Percentiles rank a stretch among this genome's conserved stretches.
These are phyloP conservation scores for Gavia stellata DNA, from an alignment of 2,113 vertebrate species.

Conservation along the genomic window DNA sequence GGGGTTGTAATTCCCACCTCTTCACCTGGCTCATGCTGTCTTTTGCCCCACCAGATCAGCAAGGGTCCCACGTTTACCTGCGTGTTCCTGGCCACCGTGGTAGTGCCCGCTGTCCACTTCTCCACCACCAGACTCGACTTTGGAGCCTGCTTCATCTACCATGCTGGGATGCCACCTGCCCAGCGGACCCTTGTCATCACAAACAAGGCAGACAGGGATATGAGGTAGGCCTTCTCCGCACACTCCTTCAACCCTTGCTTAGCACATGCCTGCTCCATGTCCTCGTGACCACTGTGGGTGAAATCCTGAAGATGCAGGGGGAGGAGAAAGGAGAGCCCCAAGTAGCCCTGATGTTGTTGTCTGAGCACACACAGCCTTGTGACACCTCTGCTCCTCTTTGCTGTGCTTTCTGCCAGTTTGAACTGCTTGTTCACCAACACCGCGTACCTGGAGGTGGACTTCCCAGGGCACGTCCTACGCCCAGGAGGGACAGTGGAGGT, in stretches of 20 bases:
- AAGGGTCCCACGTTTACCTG: slow-evolving; percentile 74
- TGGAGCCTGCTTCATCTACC: slow-evolving; percentile 79
- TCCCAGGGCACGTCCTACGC: slow-evolving; percentile 58
- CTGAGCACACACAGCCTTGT: neutral
- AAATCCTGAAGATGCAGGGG: neutral
- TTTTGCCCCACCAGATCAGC: slow-evolving; percentile 74
- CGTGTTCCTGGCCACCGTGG: slow-evolving; percentile 63
- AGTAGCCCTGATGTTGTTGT: neutral
- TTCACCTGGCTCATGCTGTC: neutral
- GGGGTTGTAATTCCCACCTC: neutral
- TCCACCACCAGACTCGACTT: slow-evolving; percentile 85
- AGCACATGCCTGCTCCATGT: fast-evolving
- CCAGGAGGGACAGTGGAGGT: slow-evolving; percentile 74
- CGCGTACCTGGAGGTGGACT: slow-evolving; percentile 70
- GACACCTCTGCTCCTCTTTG: neutral
- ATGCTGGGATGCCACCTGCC: slow-evolving; percentile 72
- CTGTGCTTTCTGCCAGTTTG: slow-evolving; percentile 71
- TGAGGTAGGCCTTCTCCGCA: slow-evolving; percentile 64
- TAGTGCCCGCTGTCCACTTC: slow-evolving; percentile 76
- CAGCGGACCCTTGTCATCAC: slow-evolving; percentile 73
- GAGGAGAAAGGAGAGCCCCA: neutral
- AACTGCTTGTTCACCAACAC: slow-evolving; percentile 78
- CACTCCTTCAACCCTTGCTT: neutral
- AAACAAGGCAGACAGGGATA: slow-evolving; percentile 73
- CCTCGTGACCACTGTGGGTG: neutral